Evolutionary conservation across 2,888 invertebrate species (phyloP), one percentile per base, ranked within the genome.

Genomic region (Phaonia tiefii): DNA sequence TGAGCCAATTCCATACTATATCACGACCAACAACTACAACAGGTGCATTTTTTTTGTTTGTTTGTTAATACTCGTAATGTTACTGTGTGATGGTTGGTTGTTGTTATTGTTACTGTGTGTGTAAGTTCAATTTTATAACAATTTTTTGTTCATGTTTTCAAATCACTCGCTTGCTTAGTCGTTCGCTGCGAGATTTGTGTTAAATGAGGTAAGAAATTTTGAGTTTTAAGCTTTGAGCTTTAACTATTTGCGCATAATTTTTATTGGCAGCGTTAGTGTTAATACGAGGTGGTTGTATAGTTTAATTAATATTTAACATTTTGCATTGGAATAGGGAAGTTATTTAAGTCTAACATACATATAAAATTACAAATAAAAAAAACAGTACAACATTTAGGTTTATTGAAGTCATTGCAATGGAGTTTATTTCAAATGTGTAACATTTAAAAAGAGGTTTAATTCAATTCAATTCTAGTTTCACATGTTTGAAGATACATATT

Each of bases 1-100:
- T n/a, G n/a, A n/a, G n/a, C n/a, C n/a, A n/a, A n/a, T n/a, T n/a
- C n/a, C n/a, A n/a, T 17, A 22, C 31, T 31, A 20, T 22, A 51
- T 2, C 51, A 51, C 17, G 10, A 3, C 17, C 20, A 17, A 51
- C 8, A 15, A 51, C 51, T 22, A 51, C 51, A 63, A 63, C 63
- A 63, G 63, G 63, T 63, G 63, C 63, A 63, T 39, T 63, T 63
- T 39, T 39, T n/a, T n/a, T n/a, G n/a, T n/a, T n/a, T n/a, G n/a
- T n/a, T n/a, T n/a, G n/a, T n/a, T n/a, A n/a, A n/a, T n/a, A n/a
- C n/a, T n/a, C n/a, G n/a, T n/a, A n/a, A n/a, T n/a, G n/a, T n/a
- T n/a, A n/a, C n/a, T n/a, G n/a, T n/a, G n/a, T n/a, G n/a, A n/a
- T n/a, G n/a, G n/a, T n/a, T n/a, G n/a, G n/a, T n/a, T n/a, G 22